A percentile compares a stretch with the other conserved stretches of the same genome.
Evolutionary conservation across 2,797 vertebrate genomes (phyloP).

Genomic region (Carapus acus): DNA sequence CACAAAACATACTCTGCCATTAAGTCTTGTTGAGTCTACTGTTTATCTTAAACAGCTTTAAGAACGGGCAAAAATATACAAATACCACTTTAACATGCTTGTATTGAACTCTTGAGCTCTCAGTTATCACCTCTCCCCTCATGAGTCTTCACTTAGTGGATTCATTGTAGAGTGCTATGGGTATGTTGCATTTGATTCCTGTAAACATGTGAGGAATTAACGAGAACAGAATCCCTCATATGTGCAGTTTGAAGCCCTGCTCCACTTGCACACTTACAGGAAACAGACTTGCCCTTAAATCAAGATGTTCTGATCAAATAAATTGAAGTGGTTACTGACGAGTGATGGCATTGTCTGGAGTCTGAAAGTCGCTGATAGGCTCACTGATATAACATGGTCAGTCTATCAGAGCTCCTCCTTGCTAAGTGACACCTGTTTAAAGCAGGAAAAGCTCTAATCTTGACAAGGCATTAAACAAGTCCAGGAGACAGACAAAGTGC

Average conservation of each 20-base stretch:
- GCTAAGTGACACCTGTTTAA: constrained; percentile 77
- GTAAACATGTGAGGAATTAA: constrained; percentile 59
- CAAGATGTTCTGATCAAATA: constrained; percentile 80
- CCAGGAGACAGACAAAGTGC: constrained; percentile 60
- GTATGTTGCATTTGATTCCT: constrained; percentile 42
- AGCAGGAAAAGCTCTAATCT: constrained; percentile 74
- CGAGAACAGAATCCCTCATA: constrained; percentile 57
- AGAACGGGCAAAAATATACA: constrained; percentile 37
- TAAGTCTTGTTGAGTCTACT: constrained; percentile 52
- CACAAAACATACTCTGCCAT: constrained; percentile 50
- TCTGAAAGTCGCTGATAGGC: constrained; percentile 73
- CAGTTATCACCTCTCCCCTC: constrained; percentile 24
- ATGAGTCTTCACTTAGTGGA: constrained; percentile 27
- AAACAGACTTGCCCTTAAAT: constrained; percentile 79
- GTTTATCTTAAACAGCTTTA: constrained; percentile 44
- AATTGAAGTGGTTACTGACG: constrained; percentile 75
- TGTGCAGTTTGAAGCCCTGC: constrained; percentile 49
- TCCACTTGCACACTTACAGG: constrained; percentile 67
- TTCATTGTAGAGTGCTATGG: constrained; percentile 25
- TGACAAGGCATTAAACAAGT: constrained; percentile 67
- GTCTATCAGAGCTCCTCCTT: constrained; percentile 67
- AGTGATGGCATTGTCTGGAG: constrained; percentile 78
- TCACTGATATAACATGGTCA: constrained; percentile 70
- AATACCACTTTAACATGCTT: constrained; percentile 37
- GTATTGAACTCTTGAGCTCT: constrained; percentile 48